phyloP scores from a whole-genome alignment of 2,797 vertebrate genomes.

The Sebastes kiyomatsui region DNA sequence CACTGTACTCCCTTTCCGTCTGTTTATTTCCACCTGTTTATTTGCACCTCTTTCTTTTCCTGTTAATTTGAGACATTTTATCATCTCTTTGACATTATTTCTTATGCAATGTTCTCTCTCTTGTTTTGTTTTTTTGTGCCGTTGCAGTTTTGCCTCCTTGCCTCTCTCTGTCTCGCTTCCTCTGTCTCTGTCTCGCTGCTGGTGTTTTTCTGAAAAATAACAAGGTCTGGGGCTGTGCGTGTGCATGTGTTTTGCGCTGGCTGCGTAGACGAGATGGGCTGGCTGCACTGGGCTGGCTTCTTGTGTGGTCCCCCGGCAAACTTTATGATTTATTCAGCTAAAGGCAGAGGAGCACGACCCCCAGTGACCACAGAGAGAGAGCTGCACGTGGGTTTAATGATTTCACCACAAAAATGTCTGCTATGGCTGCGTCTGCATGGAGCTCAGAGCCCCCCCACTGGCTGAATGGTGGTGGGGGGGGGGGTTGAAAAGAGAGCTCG shows the following conservation, averaged over 20 bases:
- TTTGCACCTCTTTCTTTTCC: not conserved
- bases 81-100: conserved; percentile 10
- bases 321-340: conserved; percentile 99
- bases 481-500: conserved; percentile 64
- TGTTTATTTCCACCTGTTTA: conserved; percentile 43
- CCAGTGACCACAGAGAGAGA: conserved; percentile 99
- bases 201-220: conserved; percentile 88
- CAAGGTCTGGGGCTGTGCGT: conserved; percentile 86
- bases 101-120: conserved; percentile 6
- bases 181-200: conserved; percentile 67
- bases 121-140: conserved; percentile 36
- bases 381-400: conserved; percentile 99
- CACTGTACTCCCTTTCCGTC: conserved; percentile 13
- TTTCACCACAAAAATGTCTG: conserved; percentile 99
- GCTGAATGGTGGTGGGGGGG: conserved; percentile 45
- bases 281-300: conserved; percentile 87
- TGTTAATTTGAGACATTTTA: not conserved
- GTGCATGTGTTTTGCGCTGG: conserved; percentile 77
- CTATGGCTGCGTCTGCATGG: conserved; percentile 92
- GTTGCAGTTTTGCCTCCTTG: conserved; percentile 45
- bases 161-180: conserved; percentile 48
- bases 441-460: conserved; percentile 59
- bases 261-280: conserved; percentile 72
- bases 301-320: conserved; percentile 99
- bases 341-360: conserved; percentile 99